Base-by-base conservation (phyloP, 1,140 invertebrate genomes). In the Listronotus bonariensis region DNA sequence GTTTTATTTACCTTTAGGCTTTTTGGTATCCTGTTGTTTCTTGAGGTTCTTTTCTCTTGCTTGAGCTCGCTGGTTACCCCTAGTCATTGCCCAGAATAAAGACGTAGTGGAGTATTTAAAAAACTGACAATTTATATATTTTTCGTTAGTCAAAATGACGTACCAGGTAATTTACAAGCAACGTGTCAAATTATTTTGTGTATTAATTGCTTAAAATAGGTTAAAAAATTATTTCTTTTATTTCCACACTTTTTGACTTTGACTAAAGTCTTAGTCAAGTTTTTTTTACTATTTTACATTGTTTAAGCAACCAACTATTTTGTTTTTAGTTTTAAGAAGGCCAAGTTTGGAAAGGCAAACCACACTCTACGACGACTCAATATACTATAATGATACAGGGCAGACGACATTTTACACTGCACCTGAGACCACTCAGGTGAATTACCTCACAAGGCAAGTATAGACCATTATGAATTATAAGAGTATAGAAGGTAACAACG, bases 291-390 rank as follows among this genome's bases (percentile, higher is more conserved):
- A n/a, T n/a, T n/a, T n/a, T n/a, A n/a, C n/a, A n/a, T n/a, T n/a
- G n/a, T n/a, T n/a, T n/a, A n/a, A n/a, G 5, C 20, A 26, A 26
- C 5, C 5, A 26, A 1, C 20, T 26, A 26, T 26, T 26, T 72
- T 60, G 68, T 34, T 74, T 77, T 49, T 67, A 75, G 72, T 78
- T 56, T 75, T 83, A 58, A 83, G 89, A 75, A 83, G 88, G 75
- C 88, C 89, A 65, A 92, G 90, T 77, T 80, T 93, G 69, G 91
- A 92, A 77, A 82, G 90, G 74, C 91, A 93, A 80, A 88, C 84
- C 66, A 92, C 89, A 52, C 78, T 91, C 67, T 91, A 91, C 72
- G 89, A 92, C 76, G 90, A 92, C 68, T 80, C 83, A 9, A 68
- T 54, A n/a, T 77, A 62, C 43, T 77, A 72, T 53, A 63, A 59